Evolutionary conservation across 2,797 vertebrate genomes (phyloP).

Genomic region (Sebastes trivittatus): DNA sequence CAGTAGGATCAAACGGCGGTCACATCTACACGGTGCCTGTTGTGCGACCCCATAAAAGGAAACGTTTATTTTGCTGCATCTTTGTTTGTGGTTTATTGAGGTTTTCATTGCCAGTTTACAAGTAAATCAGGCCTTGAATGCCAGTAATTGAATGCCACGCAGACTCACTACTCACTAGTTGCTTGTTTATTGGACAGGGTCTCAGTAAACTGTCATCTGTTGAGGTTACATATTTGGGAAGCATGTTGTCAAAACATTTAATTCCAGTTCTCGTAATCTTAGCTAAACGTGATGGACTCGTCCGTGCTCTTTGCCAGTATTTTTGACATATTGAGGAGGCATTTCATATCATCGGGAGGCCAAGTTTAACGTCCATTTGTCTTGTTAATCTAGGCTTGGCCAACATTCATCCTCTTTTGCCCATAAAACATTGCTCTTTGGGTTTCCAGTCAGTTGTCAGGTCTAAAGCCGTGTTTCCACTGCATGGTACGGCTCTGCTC

Average conservation of each 20-base stretch:
- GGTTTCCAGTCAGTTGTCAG: background rate
- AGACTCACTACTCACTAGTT: background rate
- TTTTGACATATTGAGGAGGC: slow-evolving; percentile 7
- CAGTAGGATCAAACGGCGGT: background rate
- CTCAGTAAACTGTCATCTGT: slow-evolving; percentile 30
- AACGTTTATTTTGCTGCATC: background rate
- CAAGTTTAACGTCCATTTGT: background rate
- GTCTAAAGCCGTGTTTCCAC: background rate
- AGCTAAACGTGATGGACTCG: background rate
- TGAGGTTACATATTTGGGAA: slow-evolving; percentile 34
- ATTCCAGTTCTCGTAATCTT: slow-evolving; percentile 20
- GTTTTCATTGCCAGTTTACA: background rate
- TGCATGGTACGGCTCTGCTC: too few species aligned
- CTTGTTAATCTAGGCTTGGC: slow-evolving; percentile 8
- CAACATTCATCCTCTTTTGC: background rate
- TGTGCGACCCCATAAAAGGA: background rate
- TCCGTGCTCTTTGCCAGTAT: background rate
- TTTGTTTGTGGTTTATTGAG: background rate
- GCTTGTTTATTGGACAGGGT: slow-evolving; percentile 19
- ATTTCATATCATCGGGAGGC: slow-evolving; percentile 5
- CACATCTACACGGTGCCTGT: background rate
- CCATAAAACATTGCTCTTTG: background rate
- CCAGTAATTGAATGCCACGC: background rate
- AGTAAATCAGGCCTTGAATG: background rate
- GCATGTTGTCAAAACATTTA: slow-evolving; percentile 17